These are phyloP conservation scores for Oenanthe melanoleuca DNA, from an alignment of 2,113 vertebrate genomes.

Conservation along the genomic window DNA sequence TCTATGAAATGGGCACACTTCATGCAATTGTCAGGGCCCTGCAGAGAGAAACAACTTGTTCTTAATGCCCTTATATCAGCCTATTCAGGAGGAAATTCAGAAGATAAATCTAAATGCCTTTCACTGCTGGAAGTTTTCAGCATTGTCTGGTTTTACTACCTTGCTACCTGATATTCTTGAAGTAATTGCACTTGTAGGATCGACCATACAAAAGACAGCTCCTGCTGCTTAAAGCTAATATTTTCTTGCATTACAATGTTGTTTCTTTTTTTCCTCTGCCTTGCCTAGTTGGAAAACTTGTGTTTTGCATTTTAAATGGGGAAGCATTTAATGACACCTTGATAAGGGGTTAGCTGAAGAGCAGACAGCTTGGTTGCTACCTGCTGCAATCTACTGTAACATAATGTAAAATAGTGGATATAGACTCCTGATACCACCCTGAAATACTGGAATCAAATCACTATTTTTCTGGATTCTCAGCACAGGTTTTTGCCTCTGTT, in stretches of 20 bases:
- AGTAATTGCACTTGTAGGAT: background rate
- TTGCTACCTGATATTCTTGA: background rate
- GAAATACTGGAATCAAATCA: background rate
- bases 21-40: slow-evolving; percentile 85
- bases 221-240: background rate
- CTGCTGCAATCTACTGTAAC: background rate
- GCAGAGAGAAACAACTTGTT: background rate
- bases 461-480: background rate
- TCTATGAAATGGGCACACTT: slow-evolving; percentile 85
- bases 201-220: background rate
- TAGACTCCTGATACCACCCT: background rate
- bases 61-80: background rate
- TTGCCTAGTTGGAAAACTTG: background rate
- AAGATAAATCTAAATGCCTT: background rate
- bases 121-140: background rate
- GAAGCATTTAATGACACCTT: background rate
- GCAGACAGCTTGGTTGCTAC: background rate
- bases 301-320: background rate
- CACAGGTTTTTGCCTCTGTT: background rate
- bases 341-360: background rate
- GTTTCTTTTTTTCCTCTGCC: background rate
- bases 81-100: background rate
- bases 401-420: background rate
- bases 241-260: background rate
- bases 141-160: background rate